Evolutionary conservation across 1,140 invertebrate species (phyloP).

Genomic region (Cotesia typhae): DNA sequence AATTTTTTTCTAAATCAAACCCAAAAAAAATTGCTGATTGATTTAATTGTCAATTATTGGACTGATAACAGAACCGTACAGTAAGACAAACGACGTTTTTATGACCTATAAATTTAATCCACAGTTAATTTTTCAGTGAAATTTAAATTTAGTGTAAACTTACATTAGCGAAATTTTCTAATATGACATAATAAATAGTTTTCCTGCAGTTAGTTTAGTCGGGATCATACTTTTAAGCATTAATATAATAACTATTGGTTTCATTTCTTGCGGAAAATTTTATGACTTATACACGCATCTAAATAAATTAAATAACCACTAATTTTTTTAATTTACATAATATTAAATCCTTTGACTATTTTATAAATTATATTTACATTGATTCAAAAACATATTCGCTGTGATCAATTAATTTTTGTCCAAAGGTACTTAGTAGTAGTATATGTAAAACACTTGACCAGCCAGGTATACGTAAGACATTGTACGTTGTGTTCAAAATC

Average conservation of each 20-base stretch:
- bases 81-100: no score
- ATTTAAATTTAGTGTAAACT: no score
- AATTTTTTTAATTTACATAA: no score
- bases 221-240: conserved; percentile 5
- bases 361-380: neutral
- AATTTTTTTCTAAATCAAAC: no score
- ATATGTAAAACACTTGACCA: conserved; percentile 8
- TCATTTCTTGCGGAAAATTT: neutral
- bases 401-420: conserved; percentile 34
- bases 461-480: no score
- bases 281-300: neutral
- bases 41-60: no score
- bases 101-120: no score
- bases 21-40: no score
- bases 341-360: no score
- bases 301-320: neutral
- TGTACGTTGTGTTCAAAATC: neutral
- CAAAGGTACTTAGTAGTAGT: conserved; percentile 24
- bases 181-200: conserved; percentile 18
- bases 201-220: conserved; percentile 18
- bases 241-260: conserved; percentile 1
- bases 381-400: conserved; percentile 6
- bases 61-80: no score
- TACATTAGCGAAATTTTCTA: conserved; percentile 9
- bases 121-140: no score